Base-by-base conservation (phyloP, 2,797 vertebrate species). In the Buphagus erythrorhynchus region DNA sequence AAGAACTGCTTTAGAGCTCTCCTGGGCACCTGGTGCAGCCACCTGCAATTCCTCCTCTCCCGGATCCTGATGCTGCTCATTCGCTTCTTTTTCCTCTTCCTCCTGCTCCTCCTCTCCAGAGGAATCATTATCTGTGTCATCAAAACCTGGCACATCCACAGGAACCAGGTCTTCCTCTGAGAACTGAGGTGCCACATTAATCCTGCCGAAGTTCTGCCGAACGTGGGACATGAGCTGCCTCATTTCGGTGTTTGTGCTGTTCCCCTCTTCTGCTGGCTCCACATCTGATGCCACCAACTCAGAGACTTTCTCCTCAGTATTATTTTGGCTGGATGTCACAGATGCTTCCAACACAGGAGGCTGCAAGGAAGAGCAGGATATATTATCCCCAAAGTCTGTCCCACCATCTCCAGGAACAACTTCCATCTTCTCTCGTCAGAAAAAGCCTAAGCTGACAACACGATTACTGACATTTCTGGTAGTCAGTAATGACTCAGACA, bases 141-240 rank as follows among this genome's bases (percentile, higher is more conserved):
- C 97, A 5, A 98, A 93, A 68, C 99, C 99, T 11, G 98, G 98
- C 95, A 98, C 96, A 90, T 99, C 99, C 55, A 99, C 98, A 26
- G 99, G 99, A 77, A 99, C 97, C 91, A 99, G 97, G 92, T 99
- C 99, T 78, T 99, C 99, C 48, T 98, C 98, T 1, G 84, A 99
- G 98, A 99, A 99, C 96, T 99, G 98, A 2, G 99, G 99, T 4
- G 98, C 98, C 11, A 99, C 99, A 0, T 98, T 99, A 93, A 99
- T 99, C 96, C 99, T 99, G 87, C 99, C 99, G 3, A 99, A 99
- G 97, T 99, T 99, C 97, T 99, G 99, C 66, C 98, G 98, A 28
- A 99, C 98, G 0, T 98, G 98, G 8, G 99, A 87, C 58, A 99
- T 93, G 49, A 99, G 98, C 90, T 98, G 97, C 45, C 94, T 97